Base-by-base conservation (phyloP, 1,140 invertebrate genomes). In the Orchestia grillus region DNA sequence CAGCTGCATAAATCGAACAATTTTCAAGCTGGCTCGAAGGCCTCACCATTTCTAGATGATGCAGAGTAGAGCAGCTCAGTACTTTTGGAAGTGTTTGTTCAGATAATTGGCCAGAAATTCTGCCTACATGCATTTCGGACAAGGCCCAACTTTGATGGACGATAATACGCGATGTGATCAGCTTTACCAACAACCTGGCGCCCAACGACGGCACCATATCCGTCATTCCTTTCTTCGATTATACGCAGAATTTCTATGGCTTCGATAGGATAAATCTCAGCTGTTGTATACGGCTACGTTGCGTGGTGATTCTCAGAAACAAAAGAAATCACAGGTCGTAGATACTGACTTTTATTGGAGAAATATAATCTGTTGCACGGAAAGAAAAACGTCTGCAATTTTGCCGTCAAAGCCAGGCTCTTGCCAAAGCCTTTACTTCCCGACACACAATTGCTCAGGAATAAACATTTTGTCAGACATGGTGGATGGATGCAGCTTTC, bases 81-180 rank as follows among this genome's bases (percentile, higher is more conserved):
- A 77, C 62, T 77, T 77, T 77, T 77, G 62, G 62, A 77, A 77
- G 62, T 77, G 62, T 77, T 77, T 77, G 62, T 77, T 77, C 62
- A 77, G 62, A 77, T 77, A 36, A 77, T 77, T 77, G 62, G 62
- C 62, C 62, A 77, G 62, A 77, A 77, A 77, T 77, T 77, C 62
- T 77, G 62, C 11, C 62, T 77, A 77, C 62, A 8, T 77, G 62
- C 62, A 77, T 23, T 77, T 77, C 62, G 62, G 62, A 36, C 62
- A 36, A 77, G 28, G 11, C 62, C 28, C 11, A 77, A 77, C 62
- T 77, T 77, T 28, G 62, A 77, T 23, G 62, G 62, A 15, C 28
- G 62, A 77, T 77, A 77, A 77, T 77, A 77, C 15, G 36, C 62
- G 62, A 77, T 77, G 62, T 36, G 62, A 77, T 77, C 62, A 77